Conservation (phyloP, 2,113 vertebrate genomes). For the Pollimyrus isidori region DNA sequence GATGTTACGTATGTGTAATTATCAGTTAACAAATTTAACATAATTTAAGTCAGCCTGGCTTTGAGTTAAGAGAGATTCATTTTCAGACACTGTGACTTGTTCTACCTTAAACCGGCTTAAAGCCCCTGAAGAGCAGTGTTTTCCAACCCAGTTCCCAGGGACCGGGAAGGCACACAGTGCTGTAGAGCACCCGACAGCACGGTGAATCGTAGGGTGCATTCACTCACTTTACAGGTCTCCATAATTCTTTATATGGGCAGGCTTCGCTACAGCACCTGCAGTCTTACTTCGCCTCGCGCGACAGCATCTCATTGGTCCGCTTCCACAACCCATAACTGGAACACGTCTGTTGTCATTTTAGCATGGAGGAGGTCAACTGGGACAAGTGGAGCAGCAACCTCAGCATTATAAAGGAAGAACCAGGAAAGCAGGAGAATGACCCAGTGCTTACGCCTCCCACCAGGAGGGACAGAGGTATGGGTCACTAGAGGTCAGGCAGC, state of each 20-base stretch:
- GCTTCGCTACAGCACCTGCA: not conserved
- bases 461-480: not conserved
- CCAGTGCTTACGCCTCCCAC: not conserved
- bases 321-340: slow-evolving; percentile 40
- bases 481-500: not conserved
- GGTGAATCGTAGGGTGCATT: not conserved
- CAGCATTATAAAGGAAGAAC: slow-evolving; percentile 87
- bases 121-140: not conserved
- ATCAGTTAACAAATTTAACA: not conserved
- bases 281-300: not conserved
- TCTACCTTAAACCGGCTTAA: not conserved
- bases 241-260: not conserved
- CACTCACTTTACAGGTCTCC: not conserved
- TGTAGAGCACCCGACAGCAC: not conserved
- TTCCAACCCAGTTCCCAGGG: not conserved
- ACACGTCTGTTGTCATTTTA: slow-evolving; percentile 52
- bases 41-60: not conserved
- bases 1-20: not conserved
- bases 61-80: not conserved
- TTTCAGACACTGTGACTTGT: not conserved
- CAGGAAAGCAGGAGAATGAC: slow-evolving; percentile 57
- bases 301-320: slow-evolving; percentile 24
- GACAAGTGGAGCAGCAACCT: slow-evolving; percentile 91
- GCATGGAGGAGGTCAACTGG: slow-evolving; percentile 96
- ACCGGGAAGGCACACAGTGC: not conserved